Percentiles rank a stretch among this genome's conserved stretches.
Evolutionary conservation across 2,113 vertebrate species (phyloP).

Genomic region (Prinia subflava): DNA sequence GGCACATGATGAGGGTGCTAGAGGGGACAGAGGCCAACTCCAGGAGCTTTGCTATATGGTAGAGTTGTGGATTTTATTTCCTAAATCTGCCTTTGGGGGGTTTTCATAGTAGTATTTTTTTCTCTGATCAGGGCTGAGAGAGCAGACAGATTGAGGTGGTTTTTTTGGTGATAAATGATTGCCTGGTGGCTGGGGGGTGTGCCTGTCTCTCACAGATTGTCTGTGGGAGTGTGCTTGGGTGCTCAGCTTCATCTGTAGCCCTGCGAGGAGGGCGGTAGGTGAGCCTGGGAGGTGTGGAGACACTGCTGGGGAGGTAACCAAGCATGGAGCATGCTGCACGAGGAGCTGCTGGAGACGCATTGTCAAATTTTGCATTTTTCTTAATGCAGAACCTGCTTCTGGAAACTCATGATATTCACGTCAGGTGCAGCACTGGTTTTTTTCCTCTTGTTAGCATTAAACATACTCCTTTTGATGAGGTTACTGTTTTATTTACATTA

Average conservation of each 20-base stretch:
- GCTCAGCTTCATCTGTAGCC: background rate
- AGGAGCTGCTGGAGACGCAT: no score
- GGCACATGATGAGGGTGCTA: background rate
- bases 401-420: background rate
- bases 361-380: background rate
- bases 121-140: background rate
- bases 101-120: background rate
- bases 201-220: background rate
- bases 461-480: background rate
- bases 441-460: background rate
- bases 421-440: background rate
- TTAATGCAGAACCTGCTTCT: background rate
- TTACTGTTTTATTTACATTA: background rate
- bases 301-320: background rate
- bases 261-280: accelerated
- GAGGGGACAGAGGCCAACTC: background rate
- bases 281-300: background rate
- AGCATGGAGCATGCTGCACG: background rate
- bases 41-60: background rate
- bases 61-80: background rate
- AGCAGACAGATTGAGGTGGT: background rate
- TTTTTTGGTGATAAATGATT: background rate
- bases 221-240: background rate
- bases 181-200: accelerated
- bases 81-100: background rate